Conservation (phyloP, 2,888 invertebrate species). For the Aspidapion aeneum region DNA sequence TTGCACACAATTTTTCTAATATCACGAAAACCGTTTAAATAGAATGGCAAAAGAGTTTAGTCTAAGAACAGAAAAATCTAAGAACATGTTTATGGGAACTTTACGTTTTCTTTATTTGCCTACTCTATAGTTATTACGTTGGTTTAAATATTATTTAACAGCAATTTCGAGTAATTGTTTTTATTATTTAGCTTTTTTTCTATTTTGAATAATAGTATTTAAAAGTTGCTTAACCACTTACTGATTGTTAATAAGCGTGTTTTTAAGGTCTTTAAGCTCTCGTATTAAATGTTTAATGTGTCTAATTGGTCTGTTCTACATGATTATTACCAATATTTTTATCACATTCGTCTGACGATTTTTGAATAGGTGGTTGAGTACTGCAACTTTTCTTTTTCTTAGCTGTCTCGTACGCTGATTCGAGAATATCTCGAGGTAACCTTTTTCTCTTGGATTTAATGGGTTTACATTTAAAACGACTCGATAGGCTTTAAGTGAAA, state of each 20-base stretch:
- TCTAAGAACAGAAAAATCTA: too few relatives aligned
- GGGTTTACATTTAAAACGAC: constrained; percentile 82
- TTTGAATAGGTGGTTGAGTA: constrained; percentile 66
- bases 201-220: constrained; percentile 35
- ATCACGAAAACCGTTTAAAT: too few relatives aligned
- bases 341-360: constrained; percentile 61
- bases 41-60: too few relatives aligned
- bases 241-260: constrained; percentile 29
- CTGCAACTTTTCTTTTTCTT: constrained; percentile 69
- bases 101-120: too few relatives aligned
- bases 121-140: too few relatives aligned
- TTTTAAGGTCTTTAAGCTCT: constrained; percentile 55
- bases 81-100: too few relatives aligned
- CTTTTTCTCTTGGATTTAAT: constrained; percentile 77
- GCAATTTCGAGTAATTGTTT: too few relatives aligned
- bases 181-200: not conserved
- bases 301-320: constrained; percentile 50
- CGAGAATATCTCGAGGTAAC: constrained; percentile 73
- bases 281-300: constrained; percentile 62
- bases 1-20: too few relatives aligned
- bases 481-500: constrained; percentile 77
- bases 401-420: constrained; percentile 77
- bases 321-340: constrained; percentile 65
- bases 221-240: constrained; percentile 43
- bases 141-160: too few relatives aligned